Base-by-base conservation (phyloP, 2,797 vertebrate species). In the Micromesistius poutassou region DNA sequence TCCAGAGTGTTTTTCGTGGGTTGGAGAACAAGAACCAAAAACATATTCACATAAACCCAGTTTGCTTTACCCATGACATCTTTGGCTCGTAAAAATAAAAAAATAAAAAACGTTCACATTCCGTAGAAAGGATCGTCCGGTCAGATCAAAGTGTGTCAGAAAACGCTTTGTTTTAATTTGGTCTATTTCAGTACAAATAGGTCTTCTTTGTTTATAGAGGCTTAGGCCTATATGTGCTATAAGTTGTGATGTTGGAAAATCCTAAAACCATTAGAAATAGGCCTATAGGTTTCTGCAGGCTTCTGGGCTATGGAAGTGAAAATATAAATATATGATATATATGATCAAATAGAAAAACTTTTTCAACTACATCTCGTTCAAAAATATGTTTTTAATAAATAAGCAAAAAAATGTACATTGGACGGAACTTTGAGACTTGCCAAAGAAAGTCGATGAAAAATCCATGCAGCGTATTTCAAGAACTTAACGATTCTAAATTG, bases 311-410 rank as follows among this genome's bases (percentile, higher is more conserved):
- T 72, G 74, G 16, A 16, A 13, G 36, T 40, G 16, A 66, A 38
- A 30, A 62, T 36, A 72, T n/a, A n/a, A n/a, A n/a, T n/a, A n/a
- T n/a, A n/a, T n/a, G n/a, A n/a, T n/a, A n/a, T n/a, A n/a, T n/a
- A n/a, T n/a, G n/a, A n/a, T n/a, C n/a, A 77, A 76, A 85, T 83
- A 72, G 71, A 87, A 76, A 73, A 77, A 68, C 33, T 35, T 35
- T 40, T 73, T 74, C 35, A 80, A 82, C 46, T 81, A 71, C 35
- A 75, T 77, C 90, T 84, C 78, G 72, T 94, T 92, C 83, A 91
- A 94, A 94, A 86, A 92, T 90, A 90, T 92, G 93, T 96, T 95
- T 95, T 97, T 96, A 97, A 97, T 97, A 98, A 98, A 98, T 98
- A 97, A 96, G 94, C 94, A 89, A 87, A 94, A 83, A 94, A 94